These are phyloP conservation scores for Vesta saturnalis DNA, from an alignment of 2,888 invertebrate species.

Conservation along the genomic window DNA sequence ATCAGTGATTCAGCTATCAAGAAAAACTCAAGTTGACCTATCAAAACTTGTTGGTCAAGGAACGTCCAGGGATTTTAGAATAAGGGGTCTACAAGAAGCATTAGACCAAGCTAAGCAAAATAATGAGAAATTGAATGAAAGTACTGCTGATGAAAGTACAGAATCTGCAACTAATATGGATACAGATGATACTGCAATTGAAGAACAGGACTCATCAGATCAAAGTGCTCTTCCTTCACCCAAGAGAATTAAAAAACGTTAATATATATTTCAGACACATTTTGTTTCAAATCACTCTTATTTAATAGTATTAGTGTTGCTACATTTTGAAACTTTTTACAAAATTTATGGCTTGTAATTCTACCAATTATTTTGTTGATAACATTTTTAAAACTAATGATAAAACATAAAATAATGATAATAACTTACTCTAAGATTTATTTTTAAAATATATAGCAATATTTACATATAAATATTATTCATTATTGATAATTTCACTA, in stretches of 20 bases:
- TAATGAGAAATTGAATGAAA: conserved; percentile 25
- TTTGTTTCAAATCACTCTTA: background rate
- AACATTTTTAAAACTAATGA: too few relatives aligned
- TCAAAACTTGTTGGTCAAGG: conserved; percentile 69
- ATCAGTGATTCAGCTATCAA: conserved; percentile 67
- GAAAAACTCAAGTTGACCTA: conserved; percentile 68
- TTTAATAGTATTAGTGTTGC: too few relatives aligned
- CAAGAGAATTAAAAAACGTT: background rate
- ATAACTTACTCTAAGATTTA: too few relatives aligned
- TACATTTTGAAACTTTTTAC: too few relatives aligned
- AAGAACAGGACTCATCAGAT: conserved; percentile 13
- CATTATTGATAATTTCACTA: too few relatives aligned
- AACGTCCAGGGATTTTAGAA: conserved; percentile 72
- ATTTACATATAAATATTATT: too few relatives aligned
- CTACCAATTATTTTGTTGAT: too few relatives aligned
- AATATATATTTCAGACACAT: too few relatives aligned
- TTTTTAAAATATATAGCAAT: too few relatives aligned
- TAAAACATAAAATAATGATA: too few relatives aligned
- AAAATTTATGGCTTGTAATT: too few relatives aligned
- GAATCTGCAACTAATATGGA: conserved; percentile 24
- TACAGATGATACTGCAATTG: conserved; percentile 20
- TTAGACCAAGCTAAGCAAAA: conserved; percentile 31
- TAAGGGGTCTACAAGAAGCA: conserved; percentile 59
- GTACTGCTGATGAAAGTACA: conserved; percentile 20
- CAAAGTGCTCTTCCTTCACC: background rate